A percentile compares a stretch with the other conserved stretches of the same genome.
Conservation (phyloP, 2,888 invertebrate species). For the Melieria picta region DNA sequence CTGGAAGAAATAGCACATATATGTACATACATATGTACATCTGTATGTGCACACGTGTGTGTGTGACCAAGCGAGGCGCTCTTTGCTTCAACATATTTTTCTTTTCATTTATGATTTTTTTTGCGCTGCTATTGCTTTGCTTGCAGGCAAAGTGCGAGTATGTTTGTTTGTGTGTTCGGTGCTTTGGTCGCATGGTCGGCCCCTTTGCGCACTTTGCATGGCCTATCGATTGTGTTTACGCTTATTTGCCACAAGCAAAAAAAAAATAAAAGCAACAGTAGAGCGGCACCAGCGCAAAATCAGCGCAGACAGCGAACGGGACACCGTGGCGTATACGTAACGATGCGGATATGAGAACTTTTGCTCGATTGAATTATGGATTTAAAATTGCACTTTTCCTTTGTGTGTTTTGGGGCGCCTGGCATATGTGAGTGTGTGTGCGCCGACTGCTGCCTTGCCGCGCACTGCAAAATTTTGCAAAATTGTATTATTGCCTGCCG, state of each 20-base stretch:
- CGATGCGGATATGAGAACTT: conserved; percentile 19
- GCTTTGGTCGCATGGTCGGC: background rate
- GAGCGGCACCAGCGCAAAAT: too few species aligned
- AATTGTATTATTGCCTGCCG: background rate
- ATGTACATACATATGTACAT: too few species aligned
- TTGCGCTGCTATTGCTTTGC: too few species aligned
- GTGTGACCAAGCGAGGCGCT: background rate
- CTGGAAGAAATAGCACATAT: too few species aligned
- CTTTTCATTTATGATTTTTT: too few species aligned
- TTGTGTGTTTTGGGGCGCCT: background rate
- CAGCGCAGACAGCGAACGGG: background rate
- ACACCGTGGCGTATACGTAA: conserved; percentile 11
- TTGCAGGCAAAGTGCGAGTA: background rate
- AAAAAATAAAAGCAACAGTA: too few species aligned
- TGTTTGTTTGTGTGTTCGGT: background rate
- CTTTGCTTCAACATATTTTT: too few species aligned
- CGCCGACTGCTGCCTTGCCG: background rate
- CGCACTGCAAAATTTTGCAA: background rate
- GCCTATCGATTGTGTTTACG: too few species aligned
- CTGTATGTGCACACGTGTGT: too few species aligned
- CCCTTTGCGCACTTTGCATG: too few species aligned
- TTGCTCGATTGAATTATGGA: conserved; percentile 34
- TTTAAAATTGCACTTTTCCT: conserved; percentile 29
- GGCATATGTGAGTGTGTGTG: background rate
- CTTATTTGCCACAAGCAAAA: too few species aligned